These are phyloP conservation scores for Desmophyllum pertusum DNA, from an alignment of 92 coral and sea anemone species.

Conservation along the genomic window DNA sequence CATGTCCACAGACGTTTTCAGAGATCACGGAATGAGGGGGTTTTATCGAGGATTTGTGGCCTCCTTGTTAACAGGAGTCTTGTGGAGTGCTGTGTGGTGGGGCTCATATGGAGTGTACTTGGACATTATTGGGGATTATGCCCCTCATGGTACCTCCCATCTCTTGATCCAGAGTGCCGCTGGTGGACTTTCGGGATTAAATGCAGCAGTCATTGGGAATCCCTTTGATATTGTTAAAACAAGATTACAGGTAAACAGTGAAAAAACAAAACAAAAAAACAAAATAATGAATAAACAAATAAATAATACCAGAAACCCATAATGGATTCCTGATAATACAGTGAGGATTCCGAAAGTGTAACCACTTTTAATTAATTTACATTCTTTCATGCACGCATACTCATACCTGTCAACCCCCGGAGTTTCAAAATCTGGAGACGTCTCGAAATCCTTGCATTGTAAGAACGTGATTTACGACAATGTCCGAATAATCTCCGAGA, in stretches of 20 bases:
- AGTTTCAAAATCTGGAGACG: no score
- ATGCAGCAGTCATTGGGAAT: conserved; percentile 73
- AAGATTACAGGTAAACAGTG: conserved; percentile 75
- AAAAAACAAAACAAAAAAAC: no score
- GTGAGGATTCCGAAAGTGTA: no score
- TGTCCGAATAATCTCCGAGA: no score
- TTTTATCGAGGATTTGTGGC: conserved; percentile 89
- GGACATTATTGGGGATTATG: conserved; percentile 62
- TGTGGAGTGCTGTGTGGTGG: conserved; percentile 98
- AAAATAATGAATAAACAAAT: background rate
- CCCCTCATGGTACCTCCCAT: conserved; percentile 80
- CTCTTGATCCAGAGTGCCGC: conserved; percentile 65
- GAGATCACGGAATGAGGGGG: conserved; percentile 70
- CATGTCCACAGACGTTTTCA: conserved; percentile 72
- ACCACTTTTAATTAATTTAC: no score
- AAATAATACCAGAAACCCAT: no score
- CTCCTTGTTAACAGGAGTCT: conserved; percentile 75
- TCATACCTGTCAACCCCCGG: no score
- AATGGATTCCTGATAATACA: no score
- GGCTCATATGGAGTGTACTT: conserved; percentile 79
- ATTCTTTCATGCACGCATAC: no score
- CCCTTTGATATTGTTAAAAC: conserved; percentile 83
- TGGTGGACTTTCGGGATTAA: conserved; percentile 75
- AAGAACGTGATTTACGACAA: no score
- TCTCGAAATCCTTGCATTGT: no score